Conservation (phyloP, 2,113 vertebrate genomes). For the Perccottus glenii region DNA sequence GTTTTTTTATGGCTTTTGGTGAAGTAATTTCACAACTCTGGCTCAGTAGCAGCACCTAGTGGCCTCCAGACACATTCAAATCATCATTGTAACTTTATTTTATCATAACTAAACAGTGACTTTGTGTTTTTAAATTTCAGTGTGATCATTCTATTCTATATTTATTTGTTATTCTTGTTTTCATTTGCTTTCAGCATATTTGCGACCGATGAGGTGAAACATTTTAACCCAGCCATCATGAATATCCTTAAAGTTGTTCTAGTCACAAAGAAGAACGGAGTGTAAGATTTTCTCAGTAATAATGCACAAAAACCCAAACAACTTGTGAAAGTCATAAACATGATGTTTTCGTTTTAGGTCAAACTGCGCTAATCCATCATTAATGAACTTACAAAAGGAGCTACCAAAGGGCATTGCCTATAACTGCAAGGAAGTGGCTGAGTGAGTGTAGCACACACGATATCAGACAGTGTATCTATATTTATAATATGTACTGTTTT, state of each 20-base stretch:
- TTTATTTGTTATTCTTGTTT: not conserved
- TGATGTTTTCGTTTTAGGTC: constrained; percentile 39
- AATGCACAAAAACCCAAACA: not conserved
- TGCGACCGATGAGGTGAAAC: constrained; percentile 80
- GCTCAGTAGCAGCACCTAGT: not conserved
- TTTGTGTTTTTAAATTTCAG: too few relatives aligned
- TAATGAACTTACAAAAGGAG: constrained; percentile 46
- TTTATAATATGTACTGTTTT: not conserved
- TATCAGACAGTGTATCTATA: not conserved
- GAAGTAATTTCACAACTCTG: not conserved
- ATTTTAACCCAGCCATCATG: constrained; percentile 71
- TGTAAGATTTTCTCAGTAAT: constrained; percentile 39
- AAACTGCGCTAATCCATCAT: constrained; percentile 62
- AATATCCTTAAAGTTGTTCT: constrained; percentile 79
- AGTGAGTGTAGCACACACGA: constrained; percentile 53
- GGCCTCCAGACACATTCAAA: not conserved
- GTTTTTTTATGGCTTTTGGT: not conserved
- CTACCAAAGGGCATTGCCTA: constrained; percentile 54
- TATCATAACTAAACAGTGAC: not conserved
- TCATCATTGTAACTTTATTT: not conserved
- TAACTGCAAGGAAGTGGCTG: constrained; percentile 57
- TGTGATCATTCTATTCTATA: too few relatives aligned
- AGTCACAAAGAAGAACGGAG: constrained; percentile 62
- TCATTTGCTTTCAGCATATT: constrained; percentile 77
- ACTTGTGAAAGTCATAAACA: not conserved